These are phyloP conservation scores for Antechinus flavipes DNA, from an alignment of 2,113 vertebrate species.

Conservation along the genomic window DNA sequence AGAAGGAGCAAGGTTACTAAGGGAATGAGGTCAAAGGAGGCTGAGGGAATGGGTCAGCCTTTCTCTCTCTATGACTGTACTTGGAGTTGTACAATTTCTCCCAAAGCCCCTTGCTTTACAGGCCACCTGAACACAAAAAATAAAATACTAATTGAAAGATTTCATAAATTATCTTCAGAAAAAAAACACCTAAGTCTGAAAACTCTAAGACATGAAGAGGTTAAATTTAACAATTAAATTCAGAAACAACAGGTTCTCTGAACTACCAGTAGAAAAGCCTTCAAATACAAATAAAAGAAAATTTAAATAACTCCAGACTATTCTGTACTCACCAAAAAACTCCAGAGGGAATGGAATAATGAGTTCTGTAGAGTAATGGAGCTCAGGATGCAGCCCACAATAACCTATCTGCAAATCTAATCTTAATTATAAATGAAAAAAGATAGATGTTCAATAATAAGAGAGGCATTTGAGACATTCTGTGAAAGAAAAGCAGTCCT, in stretches of 20 bases:
- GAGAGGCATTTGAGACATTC: background rate
- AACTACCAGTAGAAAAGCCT: background rate
- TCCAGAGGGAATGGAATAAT: background rate
- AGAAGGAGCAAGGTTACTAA: background rate
- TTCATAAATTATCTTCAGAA: background rate
- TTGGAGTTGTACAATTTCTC: background rate
- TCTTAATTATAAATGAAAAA: background rate
- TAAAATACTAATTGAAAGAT: background rate
- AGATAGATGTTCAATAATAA: background rate
- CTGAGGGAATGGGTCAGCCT: background rate
- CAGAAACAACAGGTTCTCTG: background rate
- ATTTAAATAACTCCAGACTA: background rate
- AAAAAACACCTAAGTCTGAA: background rate
- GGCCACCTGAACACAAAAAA: background rate
- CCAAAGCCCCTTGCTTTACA: background rate
- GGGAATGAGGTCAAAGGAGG: background rate
- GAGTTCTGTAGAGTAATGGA: background rate
- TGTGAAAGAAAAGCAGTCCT: background rate
- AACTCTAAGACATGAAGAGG: background rate
- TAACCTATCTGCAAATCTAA: background rate
- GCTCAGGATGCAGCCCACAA: background rate
- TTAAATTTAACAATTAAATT: background rate
- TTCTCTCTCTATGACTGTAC: background rate
- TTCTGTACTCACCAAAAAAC: background rate
- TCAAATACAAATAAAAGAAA: background rate